Evolutionary conservation across 2,888 invertebrate genomes (phyloP), one percentile per base, ranked within the genome.

Genomic region (Dermolepida albohirtum): DNA sequence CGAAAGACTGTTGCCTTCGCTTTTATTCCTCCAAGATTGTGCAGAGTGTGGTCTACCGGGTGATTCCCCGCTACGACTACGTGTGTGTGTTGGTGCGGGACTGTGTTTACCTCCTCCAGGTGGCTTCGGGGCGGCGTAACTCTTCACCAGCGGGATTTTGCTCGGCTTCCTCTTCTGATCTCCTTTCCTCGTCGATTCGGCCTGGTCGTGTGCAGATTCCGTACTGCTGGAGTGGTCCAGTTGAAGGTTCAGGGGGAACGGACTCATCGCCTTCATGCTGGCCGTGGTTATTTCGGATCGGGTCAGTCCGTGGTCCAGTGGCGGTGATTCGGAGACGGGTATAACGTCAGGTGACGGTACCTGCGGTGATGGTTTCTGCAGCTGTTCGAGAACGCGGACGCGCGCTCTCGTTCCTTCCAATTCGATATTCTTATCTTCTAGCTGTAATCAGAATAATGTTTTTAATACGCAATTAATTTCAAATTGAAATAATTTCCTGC

Each of bases 381-480:
- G 79, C 72, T 88, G 85, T 78, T 93, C 93, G 71, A 93, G 83
- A 72, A 92, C 88, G n/a, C 93, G 87, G 67, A 93, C 87, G 67
- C 90, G 88, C 0, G 93, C 93, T 71, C 89, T 86, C 12, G 93
- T 92, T n/a, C 93, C 93, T 82, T 94, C 94, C 76, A 94, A 78
- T 80, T 94, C 93, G 76, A 94, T 93, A 77, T 89, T 92, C 80
- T 91, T 90, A 82, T 94, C 93, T 82, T 93, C 93, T 76, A 94
- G 83, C 93, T 94, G 85, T 12, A 81, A 82, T 73, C n/a, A n/a
- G n/a, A 66, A 70, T 50, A 62, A 64, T 51, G 62, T 22, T 22
- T 22, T 22, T 22, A n/a, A n/a, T n/a, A n/a, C n/a, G n/a, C n/a
- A n/a, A n/a, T n/a, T n/a, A n/a, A 22, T 22, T 22, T 22, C 22